phyloP scores from a whole-genome alignment of 2,797 vertebrate genomes.

The Syngnathus rostellatus region DNA sequence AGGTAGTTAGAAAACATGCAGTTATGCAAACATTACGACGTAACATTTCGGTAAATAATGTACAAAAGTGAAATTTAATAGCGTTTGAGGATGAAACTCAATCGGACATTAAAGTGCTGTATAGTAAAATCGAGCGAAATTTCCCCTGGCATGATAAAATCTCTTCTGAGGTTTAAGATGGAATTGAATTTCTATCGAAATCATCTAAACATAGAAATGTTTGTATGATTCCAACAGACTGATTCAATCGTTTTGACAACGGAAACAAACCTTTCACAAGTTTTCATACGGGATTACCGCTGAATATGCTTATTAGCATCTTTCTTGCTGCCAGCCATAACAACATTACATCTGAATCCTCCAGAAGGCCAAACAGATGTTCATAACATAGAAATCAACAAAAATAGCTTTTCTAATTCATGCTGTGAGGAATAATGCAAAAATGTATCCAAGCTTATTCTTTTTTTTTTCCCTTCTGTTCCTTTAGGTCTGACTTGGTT shows the following conservation, averaged over 20 bases:
- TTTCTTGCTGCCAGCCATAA: background rate
- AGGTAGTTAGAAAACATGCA: conserved; percentile 17
- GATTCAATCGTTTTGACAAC: too few relatives aligned
- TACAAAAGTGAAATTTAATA: background rate
- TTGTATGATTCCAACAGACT: background rate
- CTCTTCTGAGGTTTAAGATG: background rate
- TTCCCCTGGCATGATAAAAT: background rate
- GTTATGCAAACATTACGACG: conserved; percentile 31
- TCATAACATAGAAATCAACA: background rate
- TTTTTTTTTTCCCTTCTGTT: background rate
- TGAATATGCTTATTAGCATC: background rate
- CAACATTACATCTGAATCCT: background rate
- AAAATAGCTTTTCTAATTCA: background rate
- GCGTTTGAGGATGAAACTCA: background rate
- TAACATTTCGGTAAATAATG: conserved; percentile 21
- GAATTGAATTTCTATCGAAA: background rate
- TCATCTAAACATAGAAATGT: background rate
- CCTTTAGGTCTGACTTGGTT: conserved; percentile 85
- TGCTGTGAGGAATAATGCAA: background rate
- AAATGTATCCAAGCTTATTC: background rate
- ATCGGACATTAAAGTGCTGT: background rate
- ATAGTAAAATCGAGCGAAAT: background rate
- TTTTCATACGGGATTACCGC: background rate
- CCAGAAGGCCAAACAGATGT: background rate
- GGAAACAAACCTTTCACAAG: background rate